Percentiles rank a stretch among this genome's conserved stretches.
These are phyloP conservation scores for Griposia aprilina DNA, from an alignment of 2,888 invertebrate species.

Conservation along the genomic window DNA sequence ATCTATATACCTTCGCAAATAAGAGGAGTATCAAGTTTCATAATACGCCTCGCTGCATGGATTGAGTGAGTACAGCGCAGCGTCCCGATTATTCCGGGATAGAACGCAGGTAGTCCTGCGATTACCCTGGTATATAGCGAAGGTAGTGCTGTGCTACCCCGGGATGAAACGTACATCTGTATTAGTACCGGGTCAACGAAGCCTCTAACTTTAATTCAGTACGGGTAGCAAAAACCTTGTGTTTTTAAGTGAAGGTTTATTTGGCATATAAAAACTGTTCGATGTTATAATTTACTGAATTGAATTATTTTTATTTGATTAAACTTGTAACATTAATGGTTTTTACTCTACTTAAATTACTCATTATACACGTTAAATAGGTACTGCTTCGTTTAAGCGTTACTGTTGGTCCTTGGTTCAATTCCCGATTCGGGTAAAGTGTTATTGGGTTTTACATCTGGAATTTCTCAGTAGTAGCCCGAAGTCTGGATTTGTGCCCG, in stretches of 20 bases:
- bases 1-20: neutral
- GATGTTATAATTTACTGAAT: neutral
- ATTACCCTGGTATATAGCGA: conserved; percentile 11
- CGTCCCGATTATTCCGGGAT: conserved; percentile 23
- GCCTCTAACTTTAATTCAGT: conserved; percentile 35
- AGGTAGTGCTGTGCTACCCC: conserved; percentile 6
- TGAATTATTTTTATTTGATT: neutral
- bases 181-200: conserved; percentile 58
- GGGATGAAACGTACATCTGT: conserved; percentile 53
- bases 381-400: too few relatives aligned
- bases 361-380: too few relatives aligned
- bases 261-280: too few relatives aligned
- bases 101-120: conserved; percentile 7
- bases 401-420: too few relatives aligned
- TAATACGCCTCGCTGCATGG: conserved; percentile 23
- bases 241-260: neutral
- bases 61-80: conserved; percentile 19
- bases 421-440: too few relatives aligned
- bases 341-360: too few relatives aligned
- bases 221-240: conserved; percentile 36
- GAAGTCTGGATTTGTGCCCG: too few relatives aligned
- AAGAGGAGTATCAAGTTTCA: neutral
- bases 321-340: too few relatives aligned
- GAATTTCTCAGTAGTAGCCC: too few relatives aligned
- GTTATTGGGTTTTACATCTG: too few relatives aligned